phyloP scores from a whole-genome alignment of 30 jellyfish, hydroid and myxozoan genomes.

The Chrysaora quinquecirrha region DNA sequence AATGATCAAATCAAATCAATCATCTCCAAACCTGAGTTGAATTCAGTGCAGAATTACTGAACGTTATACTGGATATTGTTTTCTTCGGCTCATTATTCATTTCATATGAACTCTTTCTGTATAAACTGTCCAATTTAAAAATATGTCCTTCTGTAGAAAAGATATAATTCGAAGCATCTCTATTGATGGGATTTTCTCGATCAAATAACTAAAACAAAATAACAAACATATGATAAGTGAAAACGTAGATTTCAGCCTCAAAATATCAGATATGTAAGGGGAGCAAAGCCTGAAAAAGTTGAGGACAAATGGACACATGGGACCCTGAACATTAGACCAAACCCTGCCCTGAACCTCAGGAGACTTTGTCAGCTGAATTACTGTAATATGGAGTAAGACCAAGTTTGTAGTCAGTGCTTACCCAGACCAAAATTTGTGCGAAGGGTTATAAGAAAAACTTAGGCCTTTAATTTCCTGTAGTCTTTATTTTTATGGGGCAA shows the following conservation, averaged over 20 bases:
- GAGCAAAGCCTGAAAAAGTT: background rate
- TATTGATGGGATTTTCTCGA: constrained; percentile 86
- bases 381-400: too few relatives aligned
- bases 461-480: too few relatives aligned
- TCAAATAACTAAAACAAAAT: constrained; percentile 78
- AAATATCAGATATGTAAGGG: background rate
- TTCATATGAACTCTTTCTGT: constrained; percentile 40
- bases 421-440: too few relatives aligned
- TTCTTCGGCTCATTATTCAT: background rate
- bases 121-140: constrained; percentile 76
- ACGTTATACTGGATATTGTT: constrained; percentile 20
- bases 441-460: too few relatives aligned
- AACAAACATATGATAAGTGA: too few relatives aligned
- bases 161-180: constrained; percentile 88
- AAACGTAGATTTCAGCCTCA: background rate
- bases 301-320: too few relatives aligned
- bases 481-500: too few relatives aligned
- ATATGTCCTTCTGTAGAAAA: constrained; percentile 98
- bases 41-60: constrained; percentile 20
- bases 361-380: too few relatives aligned
- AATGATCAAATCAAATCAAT: too few relatives aligned
- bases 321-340: too few relatives aligned
- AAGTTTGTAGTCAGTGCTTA: too few relatives aligned
- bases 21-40: constrained; percentile 49
- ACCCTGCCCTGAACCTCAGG: too few relatives aligned